Evolutionary conservation across 1,140 invertebrate species (phyloP).

Genomic region (Drosophila virilis): DNA sequence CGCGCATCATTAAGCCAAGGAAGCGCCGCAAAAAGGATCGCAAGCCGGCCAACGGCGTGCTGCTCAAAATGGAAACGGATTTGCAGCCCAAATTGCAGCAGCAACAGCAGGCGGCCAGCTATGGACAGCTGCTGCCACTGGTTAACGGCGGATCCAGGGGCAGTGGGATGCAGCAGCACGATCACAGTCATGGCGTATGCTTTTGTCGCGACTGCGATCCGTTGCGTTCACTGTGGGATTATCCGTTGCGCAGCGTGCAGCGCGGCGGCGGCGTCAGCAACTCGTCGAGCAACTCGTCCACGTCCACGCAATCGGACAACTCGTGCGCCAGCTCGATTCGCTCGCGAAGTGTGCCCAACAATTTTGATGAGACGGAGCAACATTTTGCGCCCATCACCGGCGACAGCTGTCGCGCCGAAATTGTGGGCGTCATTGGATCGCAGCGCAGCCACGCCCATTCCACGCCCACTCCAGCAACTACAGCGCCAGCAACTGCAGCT

Average conservation of each 20-base stretch:
- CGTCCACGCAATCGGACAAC: constrained; percentile 67
- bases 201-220: constrained; percentile 93
- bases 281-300: constrained; percentile 49
- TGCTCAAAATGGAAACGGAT: constrained; percentile 71
- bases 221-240: constrained; percentile 89
- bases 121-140: constrained; percentile 25
- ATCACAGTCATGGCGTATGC: constrained; percentile 85
- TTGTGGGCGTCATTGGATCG: constrained; percentile 82
- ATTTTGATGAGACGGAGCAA: constrained; percentile 56
- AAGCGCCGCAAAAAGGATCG: constrained; percentile 95
- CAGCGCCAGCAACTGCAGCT: neutral
- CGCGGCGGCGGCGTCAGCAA: constrained; percentile 46
- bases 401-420: constrained; percentile 72
- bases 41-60: constrained; percentile 85
- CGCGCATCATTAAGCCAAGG: constrained; percentile 93
- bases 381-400: constrained; percentile 70
- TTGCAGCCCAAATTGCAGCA: constrained; percentile 52
- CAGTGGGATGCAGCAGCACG: constrained; percentile 55
- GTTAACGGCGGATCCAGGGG: neutral
- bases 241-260: constrained; percentile 68
- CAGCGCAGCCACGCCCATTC: constrained; percentile 64
- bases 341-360: constrained; percentile 41
- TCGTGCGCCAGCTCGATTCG: constrained; percentile 71
- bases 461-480: constrained; percentile 16
- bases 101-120: neutral